Evolutionary conservation across 2,797 vertebrate genomes (phyloP).

Genomic region (Clamator glandarius): DNA sequence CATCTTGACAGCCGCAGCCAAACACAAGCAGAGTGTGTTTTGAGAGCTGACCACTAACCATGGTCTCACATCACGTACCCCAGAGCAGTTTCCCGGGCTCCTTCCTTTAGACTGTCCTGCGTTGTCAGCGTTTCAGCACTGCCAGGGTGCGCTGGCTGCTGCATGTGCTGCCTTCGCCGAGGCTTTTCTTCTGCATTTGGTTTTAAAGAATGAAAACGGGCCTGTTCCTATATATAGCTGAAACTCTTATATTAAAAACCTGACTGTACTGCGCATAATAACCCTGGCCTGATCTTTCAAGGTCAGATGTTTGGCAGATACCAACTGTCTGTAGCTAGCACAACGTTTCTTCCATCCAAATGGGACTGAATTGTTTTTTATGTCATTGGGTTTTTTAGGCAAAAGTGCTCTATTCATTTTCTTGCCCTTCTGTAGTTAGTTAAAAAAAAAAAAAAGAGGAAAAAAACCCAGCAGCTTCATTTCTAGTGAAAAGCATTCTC

Average conservation of each 20-base stretch:
- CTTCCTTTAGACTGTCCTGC: background rate
- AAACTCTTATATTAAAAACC: slow-evolving; percentile 14
- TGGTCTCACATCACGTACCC: background rate
- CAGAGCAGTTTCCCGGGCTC: background rate
- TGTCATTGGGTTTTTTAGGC: background rate
- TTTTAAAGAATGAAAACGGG: slow-evolving; percentile 27
- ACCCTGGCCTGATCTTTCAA: slow-evolving; percentile 32
- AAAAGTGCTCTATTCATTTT: background rate
- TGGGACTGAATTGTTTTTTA: background rate
- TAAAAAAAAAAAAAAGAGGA: background rate
- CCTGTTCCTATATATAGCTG: background rate
- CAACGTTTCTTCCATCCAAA: background rate
- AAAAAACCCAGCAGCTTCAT: background rate
- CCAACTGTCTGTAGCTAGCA: slow-evolving; percentile 14
- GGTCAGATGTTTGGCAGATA: slow-evolving; percentile 50
- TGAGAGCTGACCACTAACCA: slow-evolving; percentile 42
- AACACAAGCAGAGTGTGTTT: slow-evolving; percentile 20
- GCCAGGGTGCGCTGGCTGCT: slow-evolving; percentile 6
- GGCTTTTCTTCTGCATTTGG: slow-evolving; percentile 7
- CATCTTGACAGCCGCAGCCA: slow-evolving; percentile 66
- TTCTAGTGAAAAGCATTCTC: background rate
- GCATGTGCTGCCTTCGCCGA: background rate
- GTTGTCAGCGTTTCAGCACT: background rate
- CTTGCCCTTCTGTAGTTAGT: background rate
- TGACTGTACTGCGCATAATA: background rate